phyloP scores from a whole-genome alignment of 2,113 vertebrate genomes.

The Otus sunia region DNA sequence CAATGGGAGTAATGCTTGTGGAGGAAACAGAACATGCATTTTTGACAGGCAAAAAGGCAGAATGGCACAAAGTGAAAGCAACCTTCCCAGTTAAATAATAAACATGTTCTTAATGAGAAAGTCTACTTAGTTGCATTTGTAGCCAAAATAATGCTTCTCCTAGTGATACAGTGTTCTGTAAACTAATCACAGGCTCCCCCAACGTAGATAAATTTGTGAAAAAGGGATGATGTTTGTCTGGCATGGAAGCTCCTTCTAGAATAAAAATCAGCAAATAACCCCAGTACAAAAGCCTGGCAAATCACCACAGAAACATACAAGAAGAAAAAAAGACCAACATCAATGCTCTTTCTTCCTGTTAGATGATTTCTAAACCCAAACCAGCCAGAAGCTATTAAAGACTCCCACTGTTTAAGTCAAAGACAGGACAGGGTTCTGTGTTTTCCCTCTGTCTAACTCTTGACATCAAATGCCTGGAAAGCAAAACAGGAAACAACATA shows the following conservation, averaged over 20 bases:
- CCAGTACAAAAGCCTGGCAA: neutral
- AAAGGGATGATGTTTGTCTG: neutral
- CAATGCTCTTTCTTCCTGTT: neutral
- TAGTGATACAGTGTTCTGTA: neutral
- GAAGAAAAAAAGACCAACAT: neutral
- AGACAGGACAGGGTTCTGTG: neutral
- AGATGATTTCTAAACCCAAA: neutral
- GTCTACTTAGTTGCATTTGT: neutral
- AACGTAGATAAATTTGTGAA: neutral
- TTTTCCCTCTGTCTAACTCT: neutral
- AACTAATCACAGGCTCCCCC: neutral
- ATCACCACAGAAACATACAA: neutral
- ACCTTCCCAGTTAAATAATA: neutral
- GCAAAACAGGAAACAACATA: slow-evolving; percentile 6
- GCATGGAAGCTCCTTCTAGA: neutral
- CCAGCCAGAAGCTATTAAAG: neutral
- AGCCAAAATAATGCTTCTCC: neutral
- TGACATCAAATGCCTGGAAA: slow-evolving; percentile 34
- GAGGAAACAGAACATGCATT: neutral
- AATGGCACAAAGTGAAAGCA: neutral
- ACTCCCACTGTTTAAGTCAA: neutral
- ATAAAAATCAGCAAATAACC: neutral
- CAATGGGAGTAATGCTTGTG: neutral
- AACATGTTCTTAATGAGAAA: neutral
- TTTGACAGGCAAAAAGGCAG: neutral